phyloP scores from a whole-genome alignment of 1,140 invertebrate species.

The Solenopsis fugax region DNA sequence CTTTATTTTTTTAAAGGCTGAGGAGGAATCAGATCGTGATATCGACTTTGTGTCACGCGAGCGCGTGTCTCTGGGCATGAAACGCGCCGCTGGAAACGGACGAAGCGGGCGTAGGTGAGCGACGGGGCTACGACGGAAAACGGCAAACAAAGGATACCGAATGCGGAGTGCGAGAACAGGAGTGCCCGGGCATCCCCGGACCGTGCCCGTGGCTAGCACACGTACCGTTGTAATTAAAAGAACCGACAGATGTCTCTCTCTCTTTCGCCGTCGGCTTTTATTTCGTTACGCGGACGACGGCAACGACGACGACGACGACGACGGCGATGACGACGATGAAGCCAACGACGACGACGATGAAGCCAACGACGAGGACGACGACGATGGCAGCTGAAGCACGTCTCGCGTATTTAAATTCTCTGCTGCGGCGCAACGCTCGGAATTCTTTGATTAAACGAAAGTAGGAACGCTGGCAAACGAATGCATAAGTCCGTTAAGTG shows the following conservation, averaged over 20 bases:
- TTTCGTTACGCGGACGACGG: constrained; percentile 82
- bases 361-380: constrained; percentile 68
- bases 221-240: constrained; percentile 86
- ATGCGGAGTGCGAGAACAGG: constrained; percentile 58
- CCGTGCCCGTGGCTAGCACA: constrained; percentile 78
- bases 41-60: constrained; percentile 45
- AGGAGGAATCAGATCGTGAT: constrained; percentile 33
- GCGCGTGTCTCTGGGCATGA: constrained; percentile 75
- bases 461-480: constrained; percentile 29
- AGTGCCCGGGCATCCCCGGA: constrained; percentile 44
- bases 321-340: constrained; percentile 50
- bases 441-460: constrained; percentile 86
- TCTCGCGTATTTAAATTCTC: constrained; percentile 85
- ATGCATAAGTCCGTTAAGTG: neutral
- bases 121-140: constrained; percentile 67
- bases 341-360: constrained; percentile 52
- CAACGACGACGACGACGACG: neutral
- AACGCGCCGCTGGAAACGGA: constrained; percentile 70
- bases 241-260: constrained; percentile 85
- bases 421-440: constrained; percentile 75
- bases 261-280: constrained; percentile 82
- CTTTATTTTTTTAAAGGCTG: neutral
- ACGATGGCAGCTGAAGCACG: constrained; percentile 66
- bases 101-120: constrained; percentile 59
- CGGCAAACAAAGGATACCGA: constrained; percentile 81